Evolutionary conservation across 2,888 invertebrate species (phyloP).

Genomic region (Argyresthia albistria): DNA sequence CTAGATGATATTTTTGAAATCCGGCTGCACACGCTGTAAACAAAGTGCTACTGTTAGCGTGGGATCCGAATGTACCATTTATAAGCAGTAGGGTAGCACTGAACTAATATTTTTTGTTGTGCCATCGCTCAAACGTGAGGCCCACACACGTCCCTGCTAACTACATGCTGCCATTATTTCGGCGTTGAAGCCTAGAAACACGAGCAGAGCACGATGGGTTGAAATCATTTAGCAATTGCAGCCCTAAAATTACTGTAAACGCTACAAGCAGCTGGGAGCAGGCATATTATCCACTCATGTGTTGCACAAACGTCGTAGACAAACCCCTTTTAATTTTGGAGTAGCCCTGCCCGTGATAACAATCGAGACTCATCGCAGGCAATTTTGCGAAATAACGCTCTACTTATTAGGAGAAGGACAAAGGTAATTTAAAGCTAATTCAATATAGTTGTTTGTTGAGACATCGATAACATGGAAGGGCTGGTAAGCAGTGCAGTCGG

Average conservation of each 20-base stretch:
- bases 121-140: conserved; percentile 55
- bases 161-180: conserved; percentile 37
- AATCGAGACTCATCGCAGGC: background rate
- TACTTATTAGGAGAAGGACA: background rate
- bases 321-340: conserved; percentile 3
- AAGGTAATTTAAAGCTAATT: background rate
- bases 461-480: too few relatives aligned
- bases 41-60: conserved; percentile 48
- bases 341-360: background rate
- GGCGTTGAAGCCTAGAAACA: conserved; percentile 28
- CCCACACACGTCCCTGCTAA: conserved; percentile 43
- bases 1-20: conserved; percentile 17
- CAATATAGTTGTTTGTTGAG: background rate
- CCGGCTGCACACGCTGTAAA: conserved; percentile 36
- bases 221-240: conserved; percentile 42
- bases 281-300: conserved; percentile 33
- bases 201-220: conserved; percentile 26
- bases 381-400: conserved; percentile 1
- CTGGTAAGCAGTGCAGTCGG: too few relatives aligned
- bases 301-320: conserved; percentile 28
- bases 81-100: conserved; percentile 52
- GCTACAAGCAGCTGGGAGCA: conserved; percentile 24
- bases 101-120: conserved; percentile 55
- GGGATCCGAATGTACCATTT: conserved; percentile 58
- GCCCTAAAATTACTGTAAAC: conserved; percentile 43